Percentiles rank a stretch among this genome's conserved stretches.
These are phyloP conservation scores for Drusus annulatus DNA, from an alignment of 1,140 invertebrate species.

Conservation along the genomic window DNA sequence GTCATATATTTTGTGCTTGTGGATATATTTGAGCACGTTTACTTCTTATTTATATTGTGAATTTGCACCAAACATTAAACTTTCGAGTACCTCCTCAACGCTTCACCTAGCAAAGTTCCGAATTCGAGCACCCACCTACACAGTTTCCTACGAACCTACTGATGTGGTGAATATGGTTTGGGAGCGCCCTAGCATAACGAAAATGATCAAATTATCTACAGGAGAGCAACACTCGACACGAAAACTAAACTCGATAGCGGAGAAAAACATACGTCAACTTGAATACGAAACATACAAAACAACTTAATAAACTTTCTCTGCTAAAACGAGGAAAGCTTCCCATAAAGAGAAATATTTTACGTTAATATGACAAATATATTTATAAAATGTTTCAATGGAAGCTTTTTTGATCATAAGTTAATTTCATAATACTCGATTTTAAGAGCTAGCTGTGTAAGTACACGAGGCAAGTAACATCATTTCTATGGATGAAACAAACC, in stretches of 20 bases:
- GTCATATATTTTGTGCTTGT: no score
- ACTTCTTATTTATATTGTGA: no score
- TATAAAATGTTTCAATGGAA: not conserved
- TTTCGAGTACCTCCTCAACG: no score
- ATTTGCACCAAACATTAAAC: no score
- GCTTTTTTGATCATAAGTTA: no score
- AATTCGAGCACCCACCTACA: not conserved
- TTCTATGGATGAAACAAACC: constrained; percentile 5
- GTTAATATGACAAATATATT: not conserved
- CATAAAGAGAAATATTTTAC: no score
- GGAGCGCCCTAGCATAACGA: not conserved
- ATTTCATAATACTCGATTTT: no score
- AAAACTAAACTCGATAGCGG: not conserved
- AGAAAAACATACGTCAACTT: not conserved
- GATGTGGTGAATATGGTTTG: not conserved
- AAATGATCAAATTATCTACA: constrained; percentile 8
- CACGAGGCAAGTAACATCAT: no score
- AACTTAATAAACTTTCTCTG: not conserved
- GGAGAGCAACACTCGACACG: not conserved
- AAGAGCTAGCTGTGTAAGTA: no score
- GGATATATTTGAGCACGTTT: no score
- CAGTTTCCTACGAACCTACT: not conserved
- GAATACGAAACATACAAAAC: not conserved
- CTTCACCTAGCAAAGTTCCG: no score
- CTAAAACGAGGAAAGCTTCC: no score